Percentiles rank a stretch among this genome's conserved stretches.
Conservation (phyloP, 2,113 vertebrate genomes). For the Dolichotis patagonum region DNA sequence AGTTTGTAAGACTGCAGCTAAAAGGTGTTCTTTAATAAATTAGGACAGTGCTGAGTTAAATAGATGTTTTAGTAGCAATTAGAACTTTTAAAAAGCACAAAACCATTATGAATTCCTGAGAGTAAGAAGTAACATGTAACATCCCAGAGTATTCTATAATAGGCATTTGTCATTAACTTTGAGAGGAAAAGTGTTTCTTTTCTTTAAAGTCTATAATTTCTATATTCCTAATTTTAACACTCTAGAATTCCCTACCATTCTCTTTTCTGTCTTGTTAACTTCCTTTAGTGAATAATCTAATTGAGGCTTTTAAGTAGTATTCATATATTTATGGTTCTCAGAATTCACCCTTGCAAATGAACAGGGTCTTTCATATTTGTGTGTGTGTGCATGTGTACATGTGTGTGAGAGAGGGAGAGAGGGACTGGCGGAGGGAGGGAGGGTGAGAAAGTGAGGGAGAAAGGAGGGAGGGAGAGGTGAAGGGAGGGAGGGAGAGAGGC, state of each 20-base stretch:
- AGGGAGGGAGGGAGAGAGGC: neutral
- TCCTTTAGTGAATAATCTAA: slow-evolving; percentile 1
- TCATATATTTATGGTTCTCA: neutral
- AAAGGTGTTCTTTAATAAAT: slow-evolving; percentile 10
- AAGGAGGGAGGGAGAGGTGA: neutral
- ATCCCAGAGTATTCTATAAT: neutral
- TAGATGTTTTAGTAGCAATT: neutral
- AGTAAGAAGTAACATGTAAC: neutral
- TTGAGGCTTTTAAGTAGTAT: neutral
- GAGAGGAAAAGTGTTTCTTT: neutral
- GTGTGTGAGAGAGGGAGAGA: too few species aligned
- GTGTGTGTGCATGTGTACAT: neutral
- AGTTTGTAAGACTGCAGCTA: neutral
- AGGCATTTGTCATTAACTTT: neutral
- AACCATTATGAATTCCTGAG: neutral
- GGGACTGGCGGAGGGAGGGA: neutral
- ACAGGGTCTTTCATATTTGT: neutral
- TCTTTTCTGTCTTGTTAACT: slow-evolving; percentile 3
- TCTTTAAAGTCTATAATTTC: neutral
- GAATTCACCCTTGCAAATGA: neutral
- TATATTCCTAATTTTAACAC: neutral
- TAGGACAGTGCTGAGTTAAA: neutral
- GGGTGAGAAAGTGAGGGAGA: too few species aligned
- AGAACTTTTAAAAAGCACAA: neutral
- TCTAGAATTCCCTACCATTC: neutral